Conservation (phyloP, 2,113 vertebrate species). For the Pangasianodon gigas region DNA sequence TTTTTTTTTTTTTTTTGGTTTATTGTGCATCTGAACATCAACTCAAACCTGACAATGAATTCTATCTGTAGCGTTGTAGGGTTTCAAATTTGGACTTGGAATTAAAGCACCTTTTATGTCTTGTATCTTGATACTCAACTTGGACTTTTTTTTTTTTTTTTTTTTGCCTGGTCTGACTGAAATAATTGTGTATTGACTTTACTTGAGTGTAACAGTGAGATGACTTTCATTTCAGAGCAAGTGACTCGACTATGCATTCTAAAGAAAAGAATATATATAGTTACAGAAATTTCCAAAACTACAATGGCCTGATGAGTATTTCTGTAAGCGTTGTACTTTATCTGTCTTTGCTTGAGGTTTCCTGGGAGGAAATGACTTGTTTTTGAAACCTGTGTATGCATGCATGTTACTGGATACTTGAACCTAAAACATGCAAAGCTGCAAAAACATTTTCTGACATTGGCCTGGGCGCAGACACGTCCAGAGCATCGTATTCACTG, state of each 20-base stretch:
- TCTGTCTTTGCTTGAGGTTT: not conserved
- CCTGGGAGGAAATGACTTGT: not conserved
- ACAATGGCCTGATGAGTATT: not conserved
- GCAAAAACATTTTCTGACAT: not conserved
- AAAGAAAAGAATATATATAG: not conserved
- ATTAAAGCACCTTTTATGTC: not conserved
- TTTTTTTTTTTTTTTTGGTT: too few relatives aligned
- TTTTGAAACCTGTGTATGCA: not conserved
- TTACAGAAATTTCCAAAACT: not conserved
- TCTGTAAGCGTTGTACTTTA: not conserved
- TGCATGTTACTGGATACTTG: not conserved
- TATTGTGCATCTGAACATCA: not conserved
- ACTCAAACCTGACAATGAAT: not conserved
- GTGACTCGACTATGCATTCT: not conserved
- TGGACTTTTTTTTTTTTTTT: not conserved
- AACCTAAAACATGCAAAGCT: not conserved
- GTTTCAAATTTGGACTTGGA: not conserved
- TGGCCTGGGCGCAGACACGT: not conserved
- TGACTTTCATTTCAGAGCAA: not conserved
- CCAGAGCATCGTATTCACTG: not conserved
- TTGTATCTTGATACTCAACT: not conserved
- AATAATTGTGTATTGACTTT: not conserved
- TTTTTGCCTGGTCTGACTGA: not conserved
- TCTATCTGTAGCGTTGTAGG: not conserved
- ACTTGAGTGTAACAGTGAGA: not conserved